These are phyloP conservation scores for Urophycis tenuis DNA, from an alignment of 2,797 vertebrate species.

Conservation along the genomic window DNA sequence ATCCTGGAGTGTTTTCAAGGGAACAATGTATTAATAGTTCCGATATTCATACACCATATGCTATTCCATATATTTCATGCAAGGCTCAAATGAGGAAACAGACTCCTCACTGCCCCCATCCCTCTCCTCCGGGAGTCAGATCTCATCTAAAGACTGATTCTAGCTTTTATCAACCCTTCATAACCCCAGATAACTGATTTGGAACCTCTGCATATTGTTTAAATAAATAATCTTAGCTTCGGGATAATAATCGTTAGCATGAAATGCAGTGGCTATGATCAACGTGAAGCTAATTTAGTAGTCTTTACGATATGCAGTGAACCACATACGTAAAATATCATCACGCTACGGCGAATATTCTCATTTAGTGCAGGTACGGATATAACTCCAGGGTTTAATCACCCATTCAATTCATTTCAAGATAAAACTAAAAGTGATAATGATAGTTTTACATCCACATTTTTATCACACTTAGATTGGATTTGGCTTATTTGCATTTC, in stretches of 20 bases:
- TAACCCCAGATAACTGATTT: neutral
- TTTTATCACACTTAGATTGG: slow-evolving; percentile 31
- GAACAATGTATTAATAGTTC: neutral
- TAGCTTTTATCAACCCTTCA: neutral
- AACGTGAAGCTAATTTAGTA: neutral
- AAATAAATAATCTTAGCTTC: neutral
- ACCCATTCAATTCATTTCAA: neutral
- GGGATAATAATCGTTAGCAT: neutral
- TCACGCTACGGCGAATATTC: neutral
- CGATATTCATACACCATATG: neutral
- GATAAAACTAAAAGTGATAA: neutral
- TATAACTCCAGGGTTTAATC: neutral
- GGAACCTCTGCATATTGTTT: neutral
- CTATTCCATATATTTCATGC: neutral
- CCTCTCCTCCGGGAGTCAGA: neutral
- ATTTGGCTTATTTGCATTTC: slow-evolving; percentile 40
- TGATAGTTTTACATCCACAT: slow-evolving; percentile 4
- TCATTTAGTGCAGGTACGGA: neutral
- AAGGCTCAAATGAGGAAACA: no score
- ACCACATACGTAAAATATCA: neutral
- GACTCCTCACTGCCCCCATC: neutral
- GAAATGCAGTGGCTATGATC: neutral
- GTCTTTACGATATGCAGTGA: neutral
- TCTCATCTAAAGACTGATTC: no score
- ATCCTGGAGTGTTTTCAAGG: neutral